Conservation (phyloP, 2,797 vertebrate genomes). For the Adelosebastes latens region DNA sequence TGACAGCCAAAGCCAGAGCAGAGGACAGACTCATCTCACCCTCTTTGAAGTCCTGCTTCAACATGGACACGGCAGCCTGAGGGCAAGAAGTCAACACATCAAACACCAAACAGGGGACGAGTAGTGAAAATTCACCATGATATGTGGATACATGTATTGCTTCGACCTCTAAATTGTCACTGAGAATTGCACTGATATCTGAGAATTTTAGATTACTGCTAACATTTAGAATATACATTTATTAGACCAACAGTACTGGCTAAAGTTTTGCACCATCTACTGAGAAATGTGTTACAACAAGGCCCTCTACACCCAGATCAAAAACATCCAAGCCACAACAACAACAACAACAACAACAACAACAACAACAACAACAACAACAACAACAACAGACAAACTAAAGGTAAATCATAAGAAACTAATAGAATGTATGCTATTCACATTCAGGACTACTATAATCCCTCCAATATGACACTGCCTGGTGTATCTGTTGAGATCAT, state of each 20-base stretch:
- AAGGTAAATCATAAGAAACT: background rate
- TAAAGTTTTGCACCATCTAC: background rate
- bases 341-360: too few species aligned
- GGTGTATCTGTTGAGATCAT: background rate
- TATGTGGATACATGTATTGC: background rate
- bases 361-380: background rate
- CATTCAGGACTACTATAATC: background rate
- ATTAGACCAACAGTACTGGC: background rate
- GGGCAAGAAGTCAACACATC: background rate
- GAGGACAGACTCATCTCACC: conserved; percentile 95
- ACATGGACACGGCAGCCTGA: conserved; percentile 97
- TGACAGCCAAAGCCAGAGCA: conserved; percentile 93
- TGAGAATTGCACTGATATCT: background rate
- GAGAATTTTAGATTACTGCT: background rate
- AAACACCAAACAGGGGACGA: background rate
- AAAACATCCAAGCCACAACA: background rate
- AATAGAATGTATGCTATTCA: background rate
- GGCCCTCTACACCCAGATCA: background rate
- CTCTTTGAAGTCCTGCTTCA: conserved; percentile 99
- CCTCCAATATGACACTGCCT: background rate
- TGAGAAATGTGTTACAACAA: background rate
- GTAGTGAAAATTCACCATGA: background rate
- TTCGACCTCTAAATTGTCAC: background rate
- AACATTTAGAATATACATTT: background rate
- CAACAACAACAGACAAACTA: background rate